These are phyloP conservation scores for Glyphotaelius pellucidus DNA, from an alignment of 2,888 invertebrate genomes.

Conservation along the genomic window DNA sequence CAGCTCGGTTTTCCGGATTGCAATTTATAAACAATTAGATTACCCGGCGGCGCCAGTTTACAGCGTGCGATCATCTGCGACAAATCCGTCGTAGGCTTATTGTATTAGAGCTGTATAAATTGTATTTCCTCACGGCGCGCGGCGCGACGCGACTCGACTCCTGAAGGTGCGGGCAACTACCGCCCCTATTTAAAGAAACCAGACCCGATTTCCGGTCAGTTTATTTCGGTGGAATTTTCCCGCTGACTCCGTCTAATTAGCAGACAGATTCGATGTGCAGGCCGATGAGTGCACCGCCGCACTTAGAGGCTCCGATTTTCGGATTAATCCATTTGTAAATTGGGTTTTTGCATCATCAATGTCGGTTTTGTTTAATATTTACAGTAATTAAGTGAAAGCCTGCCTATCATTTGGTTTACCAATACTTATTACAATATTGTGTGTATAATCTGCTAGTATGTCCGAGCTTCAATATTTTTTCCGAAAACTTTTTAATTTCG, in stretches of 20 bases:
- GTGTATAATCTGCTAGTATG: background rate
- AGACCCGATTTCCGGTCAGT: constrained; percentile 26
- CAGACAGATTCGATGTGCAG: background rate
- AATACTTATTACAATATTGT: background rate
- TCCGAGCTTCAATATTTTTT: background rate
- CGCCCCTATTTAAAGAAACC: constrained; percentile 43
- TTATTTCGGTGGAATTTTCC: constrained; percentile 39
- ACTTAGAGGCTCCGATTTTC: background rate
- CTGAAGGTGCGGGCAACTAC: background rate
- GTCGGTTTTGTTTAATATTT: background rate
- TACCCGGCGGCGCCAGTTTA: constrained; percentile 6
- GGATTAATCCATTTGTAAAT: background rate
- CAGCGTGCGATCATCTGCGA: constrained; percentile 47
- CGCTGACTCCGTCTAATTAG: constrained; percentile 35
- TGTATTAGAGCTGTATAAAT: constrained; percentile 38
- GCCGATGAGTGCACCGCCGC: background rate
- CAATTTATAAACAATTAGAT: constrained; percentile 39
- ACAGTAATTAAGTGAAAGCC: background rate
- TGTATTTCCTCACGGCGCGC: constrained; percentile 18
- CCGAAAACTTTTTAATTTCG: no score
- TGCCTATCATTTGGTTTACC: background rate
- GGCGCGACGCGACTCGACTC: background rate
- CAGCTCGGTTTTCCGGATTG: background rate
- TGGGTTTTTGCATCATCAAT: background rate
- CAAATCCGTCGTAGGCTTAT: constrained; percentile 45